Percentiles rank a stretch among this genome's conserved stretches.
Conservation (phyloP, 2,113 vertebrate species). For the Gobius niger region DNA sequence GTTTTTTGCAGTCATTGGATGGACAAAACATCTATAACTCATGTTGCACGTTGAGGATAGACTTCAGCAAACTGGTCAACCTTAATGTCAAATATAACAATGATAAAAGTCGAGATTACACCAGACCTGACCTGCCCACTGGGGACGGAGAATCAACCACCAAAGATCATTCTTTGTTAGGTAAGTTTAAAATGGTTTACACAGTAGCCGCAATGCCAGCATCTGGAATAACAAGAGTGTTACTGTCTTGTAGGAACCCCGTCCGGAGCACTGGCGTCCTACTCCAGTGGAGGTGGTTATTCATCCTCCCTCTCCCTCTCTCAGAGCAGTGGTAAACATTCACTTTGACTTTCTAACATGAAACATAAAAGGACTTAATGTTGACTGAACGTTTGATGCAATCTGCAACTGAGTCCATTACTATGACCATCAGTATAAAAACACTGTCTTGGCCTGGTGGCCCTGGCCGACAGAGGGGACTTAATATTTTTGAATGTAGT, state of each 20-base stretch:
- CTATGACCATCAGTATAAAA: neutral
- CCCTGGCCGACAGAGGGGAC: neutral
- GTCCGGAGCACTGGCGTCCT: slow-evolving; percentile 76
- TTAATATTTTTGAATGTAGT: neutral
- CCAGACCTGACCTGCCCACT: slow-evolving; percentile 93
- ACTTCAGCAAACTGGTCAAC: slow-evolving; percentile 99
- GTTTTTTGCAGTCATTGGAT: slow-evolving; percentile 86
- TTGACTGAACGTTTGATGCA: neutral
- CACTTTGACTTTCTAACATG: slow-evolving; percentile 6
- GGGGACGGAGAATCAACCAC: slow-evolving; percentile 91
- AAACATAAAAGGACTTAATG: neutral
- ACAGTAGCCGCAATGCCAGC: neutral
- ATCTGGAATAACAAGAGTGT: slow-evolving; percentile 37
- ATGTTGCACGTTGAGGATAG: slow-evolving; percentile 96
- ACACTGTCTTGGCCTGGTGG: neutral
- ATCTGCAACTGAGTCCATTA: neutral
- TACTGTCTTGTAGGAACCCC: slow-evolving; percentile 73
- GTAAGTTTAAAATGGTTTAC: slow-evolving; percentile 69
- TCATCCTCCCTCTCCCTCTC: slow-evolving; percentile 76
- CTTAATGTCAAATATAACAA: slow-evolving; percentile 99
- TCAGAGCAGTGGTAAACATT: slow-evolving; percentile 73
- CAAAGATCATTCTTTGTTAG: slow-evolving; percentile 93
- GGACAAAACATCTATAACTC: slow-evolving; percentile 99
- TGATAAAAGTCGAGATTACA: slow-evolving; percentile 98
- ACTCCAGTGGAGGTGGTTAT: slow-evolving; percentile 78